Conservation (phyloP, 64 coral and sea anemone genomes). For the Dendronephthya gigantea region DNA sequence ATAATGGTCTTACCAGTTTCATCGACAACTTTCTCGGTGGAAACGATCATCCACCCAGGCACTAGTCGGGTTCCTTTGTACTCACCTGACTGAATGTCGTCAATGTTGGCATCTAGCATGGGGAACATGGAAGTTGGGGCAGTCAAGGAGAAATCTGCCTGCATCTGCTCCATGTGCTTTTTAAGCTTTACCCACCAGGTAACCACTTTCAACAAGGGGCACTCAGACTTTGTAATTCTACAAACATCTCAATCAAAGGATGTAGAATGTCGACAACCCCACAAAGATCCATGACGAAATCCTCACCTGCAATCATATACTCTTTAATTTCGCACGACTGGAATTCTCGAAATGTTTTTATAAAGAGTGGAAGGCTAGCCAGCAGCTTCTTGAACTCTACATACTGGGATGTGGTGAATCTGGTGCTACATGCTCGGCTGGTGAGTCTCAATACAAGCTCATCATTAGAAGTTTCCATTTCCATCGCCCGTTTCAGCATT, state of each 20-base stretch:
- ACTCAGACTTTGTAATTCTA: conserved; percentile 7
- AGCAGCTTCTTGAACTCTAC: not conserved
- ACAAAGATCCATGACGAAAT: conserved; percentile 11
- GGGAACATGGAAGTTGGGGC: conserved; percentile 2
- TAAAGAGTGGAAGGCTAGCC: not conserved
- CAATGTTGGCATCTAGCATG: not conserved
- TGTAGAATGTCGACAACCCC: not conserved
- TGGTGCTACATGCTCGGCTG: conserved; percentile 10
- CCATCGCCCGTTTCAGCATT: conserved; percentile 1
- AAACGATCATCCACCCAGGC: conserved; percentile 7
- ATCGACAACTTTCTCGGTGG: not conserved
- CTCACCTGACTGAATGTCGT: not conserved
- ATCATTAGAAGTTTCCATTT: not conserved
- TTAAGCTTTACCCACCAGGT: not conserved
- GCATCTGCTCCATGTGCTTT: conserved; percentile 2
- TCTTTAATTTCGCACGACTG: conserved; percentile 1
- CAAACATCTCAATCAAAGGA: conserved; percentile 7
- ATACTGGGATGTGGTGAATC: conserved; percentile 17
- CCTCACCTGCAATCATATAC: conserved; percentile 10
- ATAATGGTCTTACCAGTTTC: not conserved
- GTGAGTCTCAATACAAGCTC: not conserved
- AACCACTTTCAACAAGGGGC: conserved; percentile 6
- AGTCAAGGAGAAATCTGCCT: not conserved
- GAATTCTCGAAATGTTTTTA: conserved; percentile 10
- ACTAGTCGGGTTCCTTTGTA: conserved; percentile 9